A percentile compares a stretch with the other conserved stretches of the same genome.
These are phyloP conservation scores for Brachionus sp. DNA, from an alignment of 1,140 invertebrate species.

Conservation along the genomic window DNA sequence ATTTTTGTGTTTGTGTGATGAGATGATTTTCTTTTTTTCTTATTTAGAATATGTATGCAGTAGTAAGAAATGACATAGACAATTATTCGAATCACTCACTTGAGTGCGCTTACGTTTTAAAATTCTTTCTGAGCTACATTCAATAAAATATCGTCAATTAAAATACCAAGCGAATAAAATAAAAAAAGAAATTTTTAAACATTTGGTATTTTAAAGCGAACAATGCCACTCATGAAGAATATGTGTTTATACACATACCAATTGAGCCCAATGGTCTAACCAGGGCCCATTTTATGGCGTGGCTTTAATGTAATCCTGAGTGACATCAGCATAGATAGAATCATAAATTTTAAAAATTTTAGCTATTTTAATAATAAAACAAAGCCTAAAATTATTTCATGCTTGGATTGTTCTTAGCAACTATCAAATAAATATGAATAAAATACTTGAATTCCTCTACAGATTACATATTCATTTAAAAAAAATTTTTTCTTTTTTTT, in stretches of 20 bases:
- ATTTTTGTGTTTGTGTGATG: neutral
- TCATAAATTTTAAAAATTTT: constrained; percentile 2
- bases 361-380: constrained; percentile 41
- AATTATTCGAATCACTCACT: neutral
- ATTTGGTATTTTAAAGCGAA: neutral
- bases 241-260: neutral
- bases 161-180: neutral
- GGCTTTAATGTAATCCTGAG: neutral
- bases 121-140: neutral
- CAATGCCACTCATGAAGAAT: neutral
- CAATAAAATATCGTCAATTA: neutral
- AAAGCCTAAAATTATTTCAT: constrained; percentile 30
- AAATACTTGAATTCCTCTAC: constrained; percentile 19
- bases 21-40: neutral
- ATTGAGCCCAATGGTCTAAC: neutral
- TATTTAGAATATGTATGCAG: neutral
- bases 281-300: neutral
- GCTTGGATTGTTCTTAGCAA: neutral
- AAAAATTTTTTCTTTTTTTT: neutral
- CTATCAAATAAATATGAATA: constrained; percentile 28
- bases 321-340: neutral
- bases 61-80: neutral
- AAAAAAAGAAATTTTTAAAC: neutral
- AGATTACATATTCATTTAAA: constrained; percentile 1
- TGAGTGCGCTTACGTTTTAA: neutral